These are phyloP conservation scores for Nemotelus nigrinus DNA, from an alignment of 2,888 invertebrate genomes.

Conservation along the genomic window DNA sequence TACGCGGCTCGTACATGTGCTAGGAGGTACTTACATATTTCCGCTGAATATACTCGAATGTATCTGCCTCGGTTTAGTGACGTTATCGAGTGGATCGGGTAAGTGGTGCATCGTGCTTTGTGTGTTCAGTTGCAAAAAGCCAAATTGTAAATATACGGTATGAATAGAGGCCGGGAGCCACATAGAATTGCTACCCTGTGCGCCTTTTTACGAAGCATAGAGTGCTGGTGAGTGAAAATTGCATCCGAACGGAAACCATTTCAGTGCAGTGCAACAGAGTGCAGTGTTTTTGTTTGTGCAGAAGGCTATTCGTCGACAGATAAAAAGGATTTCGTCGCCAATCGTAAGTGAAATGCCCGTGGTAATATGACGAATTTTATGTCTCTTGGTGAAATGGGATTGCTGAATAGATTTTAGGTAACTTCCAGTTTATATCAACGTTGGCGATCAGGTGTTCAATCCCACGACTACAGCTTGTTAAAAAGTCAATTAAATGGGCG, in stretches of 20 bases:
- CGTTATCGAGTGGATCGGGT: constrained; percentile 1
- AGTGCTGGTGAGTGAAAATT: constrained; percentile 37
- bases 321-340: constrained; percentile 17
- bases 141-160: not conserved
- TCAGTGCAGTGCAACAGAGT: constrained; percentile 21
- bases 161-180: constrained; percentile 9
- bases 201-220: not conserved
- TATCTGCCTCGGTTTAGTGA: not conserved
- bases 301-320: not conserved
- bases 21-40: not conserved
- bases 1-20: not conserved
- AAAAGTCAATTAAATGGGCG: constrained; percentile 3
- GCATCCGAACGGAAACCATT: constrained; percentile 39
- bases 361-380: not conserved
- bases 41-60: not conserved
- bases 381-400: not conserved
- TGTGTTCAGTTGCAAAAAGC: constrained; percentile 16
- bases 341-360: constrained; percentile 8
- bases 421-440: not conserved
- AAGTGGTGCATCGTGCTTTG: not conserved
- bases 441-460: not conserved
- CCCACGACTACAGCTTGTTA: constrained; percentile 14
- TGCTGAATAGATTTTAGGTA: not conserved
- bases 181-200: not conserved
- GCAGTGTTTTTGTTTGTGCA: not conserved